Evolutionary conservation across 2,888 invertebrate genomes (phyloP), one percentile per base, ranked within the genome.

Genomic region (Tipula lateralis): DNA sequence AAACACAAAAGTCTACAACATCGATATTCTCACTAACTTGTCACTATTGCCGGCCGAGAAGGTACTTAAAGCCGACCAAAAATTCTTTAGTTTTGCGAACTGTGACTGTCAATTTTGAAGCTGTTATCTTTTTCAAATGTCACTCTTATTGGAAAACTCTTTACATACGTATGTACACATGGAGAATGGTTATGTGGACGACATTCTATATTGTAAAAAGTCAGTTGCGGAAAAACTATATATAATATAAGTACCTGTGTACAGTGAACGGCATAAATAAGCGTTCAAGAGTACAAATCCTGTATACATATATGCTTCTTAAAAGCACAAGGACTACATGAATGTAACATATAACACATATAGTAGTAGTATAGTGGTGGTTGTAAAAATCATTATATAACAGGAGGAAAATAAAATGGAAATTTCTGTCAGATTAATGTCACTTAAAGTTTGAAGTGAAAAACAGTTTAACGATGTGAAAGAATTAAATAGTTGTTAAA

Each of bases 391-490:
- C 66, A 66, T 66, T 24, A 66, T 66, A 66, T 24, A 24, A 66
- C 7, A 66, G 24, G 9, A 66, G 12, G 2, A 24, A 24, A 66
- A 66, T 7, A 24, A 66, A 66, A 66, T 1, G 66, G 24, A 66
- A 66, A 66, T 66, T 66, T 66, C 66, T 66, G 66, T 66, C 66
- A 66, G 66, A 66, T 66, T 66, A 66, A 66, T 66, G 66, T 66
- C 66, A 66, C 66, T 66, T 66, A 66, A 66, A 66, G 24, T 66
- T 66, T 66, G 66, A 66, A 66, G 66, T 66, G 66, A 66, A 66
- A 66, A 66, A 66, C 66, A 66, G 24, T 66, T 66, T 66, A 66
- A 66, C 66, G 66, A 66, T 66, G 66, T 66, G 66, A 9, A 66
- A 66, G 66, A 66, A 66, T 66, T 66, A 66, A 66, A 66, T 66